Base-by-base conservation (phyloP, 2,797 vertebrate species). In the Pogonophryne albipinna region DNA sequence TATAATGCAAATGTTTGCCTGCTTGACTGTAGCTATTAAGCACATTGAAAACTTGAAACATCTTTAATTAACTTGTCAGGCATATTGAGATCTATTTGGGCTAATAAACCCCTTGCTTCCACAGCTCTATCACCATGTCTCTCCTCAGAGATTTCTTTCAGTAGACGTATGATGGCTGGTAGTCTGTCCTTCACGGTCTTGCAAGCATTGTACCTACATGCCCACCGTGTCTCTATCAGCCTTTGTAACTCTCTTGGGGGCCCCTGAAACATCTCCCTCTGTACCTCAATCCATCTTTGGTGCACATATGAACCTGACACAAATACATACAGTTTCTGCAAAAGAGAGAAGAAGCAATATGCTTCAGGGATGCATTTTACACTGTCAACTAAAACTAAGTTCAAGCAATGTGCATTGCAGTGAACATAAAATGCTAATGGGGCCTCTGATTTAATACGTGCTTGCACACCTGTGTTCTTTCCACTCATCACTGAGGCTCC, bases 41-140 rank as follows among this genome's bases (percentile, higher is more conserved):
- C 44, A 80, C 78, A 86, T 17, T 27, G 59, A 46, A 70, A 82
- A 64, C 57, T 11, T 52, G 62, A 70, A 16, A 20, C 11, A 71
- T 76, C 53, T 82, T 74, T 57, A 61, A 83, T 71, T 3, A 66
- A 83, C 66, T 79, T 84, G 53, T 38, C 14, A 47, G 57, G 38
- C 41, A 12, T 31, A 20, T 9, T n/a, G n/a, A n/a, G n/a, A n/a
- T n/a, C n/a, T n/a, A n/a, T n/a, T n/a, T n/a, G n/a, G n/a, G n/a
- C n/a, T n/a, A n/a, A n/a, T n/a, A n/a, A n/a, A n/a, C n/a, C n/a
- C n/a, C n/a, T n/a, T n/a, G n/a, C n/a, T n/a, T n/a, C n/a, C n/a
- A n/a, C n/a, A n/a, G n/a, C n/a, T n/a, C n/a, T n/a, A n/a, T 20
- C 20, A 20, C 20, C 20, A 20, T 23, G 3, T 23, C 3, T 23